phyloP scores from a whole-genome alignment of 2,797 vertebrate genomes.

The Phrynocephalus vlangalii region DNA sequence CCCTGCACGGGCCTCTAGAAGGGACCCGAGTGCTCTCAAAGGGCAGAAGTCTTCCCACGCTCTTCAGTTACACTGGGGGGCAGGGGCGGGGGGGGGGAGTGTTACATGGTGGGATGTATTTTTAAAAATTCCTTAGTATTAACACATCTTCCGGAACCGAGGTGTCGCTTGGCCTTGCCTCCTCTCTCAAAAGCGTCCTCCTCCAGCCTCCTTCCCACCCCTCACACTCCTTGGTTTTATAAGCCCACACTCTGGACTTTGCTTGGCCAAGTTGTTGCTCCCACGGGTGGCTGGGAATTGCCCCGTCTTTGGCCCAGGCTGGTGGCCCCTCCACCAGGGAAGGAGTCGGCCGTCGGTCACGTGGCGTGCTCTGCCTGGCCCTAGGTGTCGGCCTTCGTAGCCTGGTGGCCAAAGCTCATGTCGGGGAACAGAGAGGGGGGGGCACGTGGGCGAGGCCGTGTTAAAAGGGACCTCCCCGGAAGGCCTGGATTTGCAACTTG shows the following conservation, averaged over 20 bases:
- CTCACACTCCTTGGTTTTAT: not conserved
- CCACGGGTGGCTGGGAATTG: not conserved
- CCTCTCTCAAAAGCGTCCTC: constrained; percentile 71
- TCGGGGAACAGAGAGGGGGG: not conserved
- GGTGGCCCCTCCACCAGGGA: constrained; percentile 54
- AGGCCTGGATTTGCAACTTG: not conserved
- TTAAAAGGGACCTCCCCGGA: not conserved
- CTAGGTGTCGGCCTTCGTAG: not conserved
- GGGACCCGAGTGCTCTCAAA: constrained; percentile 1
- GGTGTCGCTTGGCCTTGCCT: constrained; percentile 47
- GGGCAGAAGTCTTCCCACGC: not conserved
- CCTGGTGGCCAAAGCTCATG: not conserved
- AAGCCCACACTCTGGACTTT: not conserved
- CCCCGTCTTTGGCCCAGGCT: not conserved
- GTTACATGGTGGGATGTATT: not conserved
- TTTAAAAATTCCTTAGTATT: not conserved
- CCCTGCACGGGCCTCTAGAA: too few species aligned
- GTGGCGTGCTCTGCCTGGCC: not conserved
- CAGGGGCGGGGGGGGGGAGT: not conserved
- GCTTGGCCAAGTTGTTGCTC: not conserved
- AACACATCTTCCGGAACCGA: constrained; percentile 20
- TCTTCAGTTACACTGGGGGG: constrained; percentile 11
- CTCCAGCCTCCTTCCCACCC: not conserved
- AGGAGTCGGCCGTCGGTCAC: not conserved
- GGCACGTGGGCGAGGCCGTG: not conserved